Percentiles rank a stretch among this genome's conserved stretches.
These are phyloP conservation scores for Halictus ligatus DNA, from an alignment of 2,888 invertebrate species.

Conservation along the genomic window DNA sequence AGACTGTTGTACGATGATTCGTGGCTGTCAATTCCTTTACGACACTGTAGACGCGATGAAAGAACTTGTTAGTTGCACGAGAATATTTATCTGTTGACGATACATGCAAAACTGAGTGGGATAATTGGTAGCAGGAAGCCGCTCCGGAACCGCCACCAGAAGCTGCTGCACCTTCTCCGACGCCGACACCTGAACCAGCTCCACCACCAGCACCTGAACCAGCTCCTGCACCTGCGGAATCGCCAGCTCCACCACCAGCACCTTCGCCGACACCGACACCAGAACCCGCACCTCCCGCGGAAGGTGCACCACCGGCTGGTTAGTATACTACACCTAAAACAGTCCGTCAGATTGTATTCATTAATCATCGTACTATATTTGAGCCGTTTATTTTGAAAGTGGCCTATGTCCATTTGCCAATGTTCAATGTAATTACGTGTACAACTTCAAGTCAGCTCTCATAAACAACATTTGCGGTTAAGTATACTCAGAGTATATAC, in stretches of 20 bases:
- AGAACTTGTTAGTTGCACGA: neutral
- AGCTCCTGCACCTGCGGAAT: constrained; percentile 67
- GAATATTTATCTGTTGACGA: neutral
- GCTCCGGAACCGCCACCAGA: constrained; percentile 58
- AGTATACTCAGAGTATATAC: no score
- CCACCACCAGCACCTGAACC: constrained; percentile 72
- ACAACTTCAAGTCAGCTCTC: no score
- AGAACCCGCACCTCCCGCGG: constrained; percentile 65
- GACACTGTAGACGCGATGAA: neutral
- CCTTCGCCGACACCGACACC: constrained; percentile 79
- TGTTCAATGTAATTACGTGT: no score
- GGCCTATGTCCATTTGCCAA: no score
- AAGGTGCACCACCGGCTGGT: constrained; percentile 73
- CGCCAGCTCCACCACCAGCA: constrained; percentile 69
- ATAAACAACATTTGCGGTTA: no score
- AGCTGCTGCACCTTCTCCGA: constrained; percentile 67
- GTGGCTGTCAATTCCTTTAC: neutral
- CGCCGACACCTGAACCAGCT: constrained; percentile 59
- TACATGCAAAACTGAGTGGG: neutral
- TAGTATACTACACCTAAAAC: constrained; percentile 12
- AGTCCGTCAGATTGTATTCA: neutral
- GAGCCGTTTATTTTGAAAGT: no score
- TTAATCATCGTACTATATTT: neutral
- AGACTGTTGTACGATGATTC: neutral
- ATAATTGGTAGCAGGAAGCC: constrained; percentile 29